Percentiles rank a stretch among this genome's conserved stretches.
Conservation (phyloP, 2,797 vertebrate species). For the Thamnophis elegans region DNA sequence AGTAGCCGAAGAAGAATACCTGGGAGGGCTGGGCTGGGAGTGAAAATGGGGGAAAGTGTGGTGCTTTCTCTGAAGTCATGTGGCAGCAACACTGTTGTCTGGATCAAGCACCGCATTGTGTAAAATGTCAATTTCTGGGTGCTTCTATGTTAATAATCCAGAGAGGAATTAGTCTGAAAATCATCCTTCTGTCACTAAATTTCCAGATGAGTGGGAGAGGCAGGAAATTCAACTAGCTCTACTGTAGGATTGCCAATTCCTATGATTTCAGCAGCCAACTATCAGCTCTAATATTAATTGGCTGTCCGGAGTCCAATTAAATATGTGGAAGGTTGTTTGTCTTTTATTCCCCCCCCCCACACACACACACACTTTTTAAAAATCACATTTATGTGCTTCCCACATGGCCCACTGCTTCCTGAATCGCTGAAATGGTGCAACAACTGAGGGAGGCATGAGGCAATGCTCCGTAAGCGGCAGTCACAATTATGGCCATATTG, state of each 20-base stretch:
- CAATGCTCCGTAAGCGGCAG: neutral
- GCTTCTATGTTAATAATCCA: slow-evolving; percentile 55
- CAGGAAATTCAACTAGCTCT: slow-evolving; percentile 37
- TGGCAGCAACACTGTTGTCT: slow-evolving; percentile 43
- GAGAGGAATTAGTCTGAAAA: slow-evolving; percentile 58
- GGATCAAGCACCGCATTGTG: slow-evolving; percentile 58
- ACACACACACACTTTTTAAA: neutral
- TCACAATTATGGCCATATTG: neutral
- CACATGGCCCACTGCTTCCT: slow-evolving; percentile 3
- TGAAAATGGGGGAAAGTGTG: neutral
- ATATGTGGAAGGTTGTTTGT: slow-evolving; percentile 12
- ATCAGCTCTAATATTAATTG: slow-evolving; percentile 42
- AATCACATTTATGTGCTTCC: slow-evolving; percentile 34
- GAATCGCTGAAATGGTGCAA: neutral
- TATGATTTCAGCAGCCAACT: slow-evolving; percentile 44
- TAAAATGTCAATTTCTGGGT: slow-evolving; percentile 63
- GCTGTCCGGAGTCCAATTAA: slow-evolving; percentile 40
- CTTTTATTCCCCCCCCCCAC: neutral
- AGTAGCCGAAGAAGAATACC: slow-evolving; percentile 23
- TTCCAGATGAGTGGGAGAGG: slow-evolving; percentile 47
- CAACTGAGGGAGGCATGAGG: neutral
- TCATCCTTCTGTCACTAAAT: slow-evolving; percentile 67
- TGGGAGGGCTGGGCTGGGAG: neutral
- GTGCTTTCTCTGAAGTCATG: neutral
- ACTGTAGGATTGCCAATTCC: slow-evolving; percentile 47